Conservation (phyloP, 2,113 vertebrate genomes). For the Sinocyclocheilus rhinocerous region DNA sequence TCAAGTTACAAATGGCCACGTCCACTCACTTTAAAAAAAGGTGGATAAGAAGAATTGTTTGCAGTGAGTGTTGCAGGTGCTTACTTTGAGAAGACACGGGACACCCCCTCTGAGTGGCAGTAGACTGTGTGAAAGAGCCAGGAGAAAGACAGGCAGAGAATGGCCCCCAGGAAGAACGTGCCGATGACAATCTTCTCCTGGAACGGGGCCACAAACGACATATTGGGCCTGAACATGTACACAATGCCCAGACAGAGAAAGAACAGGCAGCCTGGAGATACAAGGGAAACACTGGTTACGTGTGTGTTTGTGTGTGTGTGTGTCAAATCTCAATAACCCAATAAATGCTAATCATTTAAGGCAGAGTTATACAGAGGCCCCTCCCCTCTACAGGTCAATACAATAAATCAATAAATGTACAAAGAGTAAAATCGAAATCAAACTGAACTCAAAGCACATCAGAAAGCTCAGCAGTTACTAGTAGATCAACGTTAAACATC, state of each 20-base stretch:
- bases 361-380: not conserved
- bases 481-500: not conserved
- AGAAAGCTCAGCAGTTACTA: not conserved
- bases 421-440: not conserved
- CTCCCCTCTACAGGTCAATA: not conserved
- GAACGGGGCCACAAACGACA: constrained; percentile 95
- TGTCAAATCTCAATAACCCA: too few species aligned
- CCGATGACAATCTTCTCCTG: constrained; percentile 98
- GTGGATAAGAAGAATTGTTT: too few species aligned
- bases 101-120: constrained; percentile 98
- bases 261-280: constrained; percentile 87
- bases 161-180: constrained; percentile 94
- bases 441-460: not conserved
- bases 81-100: constrained; percentile 96
- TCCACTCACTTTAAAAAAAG: too few species aligned
- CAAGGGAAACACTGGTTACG: not conserved
- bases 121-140: constrained; percentile 99
- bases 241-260: constrained; percentile 96
- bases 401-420: not conserved
- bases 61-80: constrained; percentile 53
- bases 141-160: constrained; percentile 97
- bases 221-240: constrained; percentile 99
- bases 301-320: not conserved
- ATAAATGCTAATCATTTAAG: too few species aligned
- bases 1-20: too few species aligned